A percentile compares a stretch with the other conserved stretches of the same genome.
phyloP scores from a whole-genome alignment of 37 sponge, comb jelly and placozoan genomes.

The Aplysina aerophoba region DNA sequence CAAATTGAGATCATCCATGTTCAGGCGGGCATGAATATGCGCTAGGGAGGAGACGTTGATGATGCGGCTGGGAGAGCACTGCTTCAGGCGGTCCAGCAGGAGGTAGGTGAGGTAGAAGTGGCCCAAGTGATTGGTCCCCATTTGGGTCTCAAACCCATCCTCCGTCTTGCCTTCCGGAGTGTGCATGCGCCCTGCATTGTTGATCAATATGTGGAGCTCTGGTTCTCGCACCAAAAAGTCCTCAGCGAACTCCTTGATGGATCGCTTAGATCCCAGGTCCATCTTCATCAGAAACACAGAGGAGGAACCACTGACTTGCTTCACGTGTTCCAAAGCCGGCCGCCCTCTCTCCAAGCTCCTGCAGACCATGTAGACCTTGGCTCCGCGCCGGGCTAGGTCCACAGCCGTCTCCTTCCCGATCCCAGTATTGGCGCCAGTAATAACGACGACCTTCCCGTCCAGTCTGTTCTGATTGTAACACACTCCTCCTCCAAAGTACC shows the following conservation, averaged over 20 bases:
- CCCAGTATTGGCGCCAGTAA: slow-evolving; percentile 89
- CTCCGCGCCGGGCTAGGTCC: slow-evolving; percentile 84
- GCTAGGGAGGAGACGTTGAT: slow-evolving; percentile 70
- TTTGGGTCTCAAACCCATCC: slow-evolving; percentile 50
- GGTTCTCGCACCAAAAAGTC: slow-evolving; percentile 53
- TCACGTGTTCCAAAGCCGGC: slow-evolving; percentile 57
- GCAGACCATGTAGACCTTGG: slow-evolving; percentile 79
- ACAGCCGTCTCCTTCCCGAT: slow-evolving; percentile 79
- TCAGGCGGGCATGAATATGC: slow-evolving; percentile 41
- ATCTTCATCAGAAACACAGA: slow-evolving; percentile 55
- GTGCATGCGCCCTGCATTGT: slow-evolving; percentile 81
- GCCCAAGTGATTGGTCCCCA: slow-evolving; percentile 56
- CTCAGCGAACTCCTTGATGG: slow-evolving; percentile 71
- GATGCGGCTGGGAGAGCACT: slow-evolving; percentile 74
- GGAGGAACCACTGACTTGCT: slow-evolving; percentile 42
- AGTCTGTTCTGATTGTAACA: slow-evolving; percentile 62
- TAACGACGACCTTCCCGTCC: slow-evolving; percentile 82
- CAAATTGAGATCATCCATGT: slow-evolving; percentile 59
- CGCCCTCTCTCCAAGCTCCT: slow-evolving; percentile 59
- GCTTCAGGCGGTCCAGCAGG: slow-evolving; percentile 43
- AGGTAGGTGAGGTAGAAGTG: slow-evolving; percentile 54
- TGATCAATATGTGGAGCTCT: slow-evolving; percentile 64
- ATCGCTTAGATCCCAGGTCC: slow-evolving; percentile 70
- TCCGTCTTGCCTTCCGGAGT: slow-evolving; percentile 25
- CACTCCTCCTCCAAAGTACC: slow-evolving; percentile 34